Evolutionary conservation across 53 echinoderm and acorn worm species (phyloP).

Genomic region (Mesocentrotus franciscanus): DNA sequence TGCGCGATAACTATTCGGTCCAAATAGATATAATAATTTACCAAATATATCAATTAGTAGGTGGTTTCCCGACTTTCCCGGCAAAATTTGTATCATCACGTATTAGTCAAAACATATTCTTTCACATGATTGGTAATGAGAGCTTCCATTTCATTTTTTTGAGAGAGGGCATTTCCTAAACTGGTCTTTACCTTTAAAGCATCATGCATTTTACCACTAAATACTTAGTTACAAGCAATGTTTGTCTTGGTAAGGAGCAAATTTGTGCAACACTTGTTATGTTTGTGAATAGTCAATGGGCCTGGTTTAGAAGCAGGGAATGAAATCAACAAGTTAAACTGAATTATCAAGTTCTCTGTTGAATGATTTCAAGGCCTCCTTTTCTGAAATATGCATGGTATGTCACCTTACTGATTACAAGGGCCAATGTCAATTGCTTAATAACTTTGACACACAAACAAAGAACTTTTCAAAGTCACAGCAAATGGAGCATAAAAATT

Average conservation of each 20-base stretch:
- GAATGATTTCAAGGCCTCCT: background rate
- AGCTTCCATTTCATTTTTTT: too few species aligned
- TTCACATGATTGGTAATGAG: too few species aligned
- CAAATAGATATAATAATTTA: too few species aligned
- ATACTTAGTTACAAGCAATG: slow-evolving; percentile 19
- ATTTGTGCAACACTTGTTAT: slow-evolving; percentile 51
- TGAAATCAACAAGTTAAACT: slow-evolving; percentile 37
- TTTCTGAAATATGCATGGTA: slow-evolving; percentile 16
- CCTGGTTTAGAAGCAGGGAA: background rate
- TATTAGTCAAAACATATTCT: too few species aligned
- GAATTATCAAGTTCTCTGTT: slow-evolving; percentile 32
- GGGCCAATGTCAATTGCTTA: slow-evolving; percentile 45
- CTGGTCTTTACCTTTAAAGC: too few species aligned
- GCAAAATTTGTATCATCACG: too few species aligned
- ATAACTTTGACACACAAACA: slow-evolving; percentile 53
- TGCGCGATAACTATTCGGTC: too few species aligned
- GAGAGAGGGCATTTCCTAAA: too few species aligned
- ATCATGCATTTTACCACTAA: background rate
- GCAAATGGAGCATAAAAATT: slow-evolving; percentile 35
- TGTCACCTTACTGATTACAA: slow-evolving; percentile 6
- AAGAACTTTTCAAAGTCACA: slow-evolving; percentile 28
- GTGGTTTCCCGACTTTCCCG: too few species aligned
- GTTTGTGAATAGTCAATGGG: slow-evolving; percentile 28
- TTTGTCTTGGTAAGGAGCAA: slow-evolving; percentile 26
- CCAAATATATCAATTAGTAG: too few species aligned